Conservation (phyloP, 2,113 vertebrate genomes). For the Zeus faber region DNA sequence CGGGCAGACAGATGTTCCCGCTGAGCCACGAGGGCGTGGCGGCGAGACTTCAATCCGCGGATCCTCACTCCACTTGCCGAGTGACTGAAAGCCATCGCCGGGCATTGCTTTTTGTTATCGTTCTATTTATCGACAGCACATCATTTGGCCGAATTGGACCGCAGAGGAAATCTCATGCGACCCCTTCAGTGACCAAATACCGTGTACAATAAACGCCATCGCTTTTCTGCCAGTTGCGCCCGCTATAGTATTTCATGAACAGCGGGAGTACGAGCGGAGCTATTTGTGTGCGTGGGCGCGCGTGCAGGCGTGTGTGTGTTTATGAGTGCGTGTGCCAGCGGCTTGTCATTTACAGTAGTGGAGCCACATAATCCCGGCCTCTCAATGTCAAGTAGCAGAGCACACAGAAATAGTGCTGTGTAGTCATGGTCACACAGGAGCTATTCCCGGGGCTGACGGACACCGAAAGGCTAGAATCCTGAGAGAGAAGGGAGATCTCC, state of each 20-base stretch:
- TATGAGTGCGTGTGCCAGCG: constrained; percentile 46
- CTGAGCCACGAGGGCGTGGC: constrained; percentile 47
- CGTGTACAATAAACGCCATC: neutral
- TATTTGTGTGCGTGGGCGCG: constrained; percentile 6
- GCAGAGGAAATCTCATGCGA: too few species aligned
- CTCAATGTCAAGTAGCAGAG: constrained; percentile 74
- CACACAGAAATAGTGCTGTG: constrained; percentile 72
- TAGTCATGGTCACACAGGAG: constrained; percentile 73
- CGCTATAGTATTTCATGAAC: too few species aligned
- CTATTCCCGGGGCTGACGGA: constrained; percentile 66
- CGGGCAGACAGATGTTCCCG: constrained; percentile 55
- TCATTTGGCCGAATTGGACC: too few species aligned
- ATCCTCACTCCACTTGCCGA: constrained; percentile 34
- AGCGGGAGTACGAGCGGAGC: too few species aligned
- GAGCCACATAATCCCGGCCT: constrained; percentile 68
- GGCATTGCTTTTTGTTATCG: too few species aligned
- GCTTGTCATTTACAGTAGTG: constrained; percentile 65
- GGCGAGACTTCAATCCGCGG: constrained; percentile 32
- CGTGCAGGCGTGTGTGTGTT: constrained; percentile 6
- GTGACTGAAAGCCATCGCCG: too few species aligned
- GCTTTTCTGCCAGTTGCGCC: too few species aligned
- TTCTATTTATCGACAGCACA: too few species aligned
- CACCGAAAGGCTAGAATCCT: constrained; percentile 46
- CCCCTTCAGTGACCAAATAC: too few species aligned
- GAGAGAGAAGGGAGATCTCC: constrained; percentile 48